Conservation (phyloP, 2,888 invertebrate species). For the Macrophya alboannulata region DNA sequence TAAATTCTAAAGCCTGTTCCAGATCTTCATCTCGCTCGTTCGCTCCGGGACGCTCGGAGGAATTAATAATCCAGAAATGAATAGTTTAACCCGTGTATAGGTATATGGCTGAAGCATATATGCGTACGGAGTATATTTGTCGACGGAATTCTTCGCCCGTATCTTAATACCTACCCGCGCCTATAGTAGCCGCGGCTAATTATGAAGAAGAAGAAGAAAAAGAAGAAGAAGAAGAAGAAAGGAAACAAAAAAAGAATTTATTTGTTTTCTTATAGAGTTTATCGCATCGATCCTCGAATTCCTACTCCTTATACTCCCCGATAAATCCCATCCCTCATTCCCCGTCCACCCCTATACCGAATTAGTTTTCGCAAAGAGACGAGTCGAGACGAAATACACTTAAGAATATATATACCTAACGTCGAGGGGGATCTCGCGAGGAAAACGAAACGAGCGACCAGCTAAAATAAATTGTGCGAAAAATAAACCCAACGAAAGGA, state of each 20-base stretch:
- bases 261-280: background rate
- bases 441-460: constrained; percentile 9
- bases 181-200: constrained; percentile 5
- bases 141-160: constrained; percentile 48
- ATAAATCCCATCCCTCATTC: background rate
- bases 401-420: background rate
- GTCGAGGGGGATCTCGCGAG: background rate
- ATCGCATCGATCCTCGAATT: constrained; percentile 3
- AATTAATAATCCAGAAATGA: constrained; percentile 64
- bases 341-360: background rate
- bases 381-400: constrained; percentile 9
- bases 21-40: constrained; percentile 50
- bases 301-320: background rate
- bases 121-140: background rate
- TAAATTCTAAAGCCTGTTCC: constrained; percentile 24
- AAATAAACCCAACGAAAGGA: background rate
- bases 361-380: constrained; percentile 12
- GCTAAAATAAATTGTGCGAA: constrained; percentile 1
- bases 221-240: too few species aligned
- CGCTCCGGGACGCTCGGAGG: constrained; percentile 47
- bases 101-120: too few species aligned
- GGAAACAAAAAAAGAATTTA: background rate
- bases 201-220: background rate
- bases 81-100: constrained; percentile 57
- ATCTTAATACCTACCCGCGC: background rate